Percentiles rank a stretch among this genome's conserved stretches.
Conservation (phyloP, 2,888 invertebrate genomes). For the Diplazon laetatorius region DNA sequence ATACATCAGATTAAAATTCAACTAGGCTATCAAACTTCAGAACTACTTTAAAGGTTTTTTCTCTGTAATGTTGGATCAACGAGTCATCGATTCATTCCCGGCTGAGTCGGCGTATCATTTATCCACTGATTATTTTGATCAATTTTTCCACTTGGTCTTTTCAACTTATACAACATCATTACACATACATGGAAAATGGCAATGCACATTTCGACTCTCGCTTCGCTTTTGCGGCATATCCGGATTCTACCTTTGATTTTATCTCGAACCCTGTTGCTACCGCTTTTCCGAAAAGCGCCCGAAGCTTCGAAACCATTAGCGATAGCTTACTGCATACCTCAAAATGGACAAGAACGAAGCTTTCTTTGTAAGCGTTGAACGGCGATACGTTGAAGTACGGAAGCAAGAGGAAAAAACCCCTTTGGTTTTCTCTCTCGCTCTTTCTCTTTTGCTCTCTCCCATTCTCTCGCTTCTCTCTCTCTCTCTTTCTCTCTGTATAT, state of each 20-base stretch:
- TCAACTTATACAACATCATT: too few relatives aligned
- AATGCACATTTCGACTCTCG: neutral
- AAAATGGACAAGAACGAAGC: conserved; percentile 20
- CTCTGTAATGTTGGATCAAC: too few relatives aligned
- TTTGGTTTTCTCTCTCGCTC: conserved; percentile 13
- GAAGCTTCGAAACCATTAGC: conserved; percentile 5
- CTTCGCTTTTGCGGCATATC: neutral
- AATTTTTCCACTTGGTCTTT: too few relatives aligned
- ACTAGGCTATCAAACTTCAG: too few relatives aligned
- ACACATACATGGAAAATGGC: neutral
- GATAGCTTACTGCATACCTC: conserved; percentile 31
- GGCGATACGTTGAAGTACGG: conserved; percentile 31
- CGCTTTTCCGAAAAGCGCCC: conserved; percentile 1
- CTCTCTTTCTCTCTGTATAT: neutral
- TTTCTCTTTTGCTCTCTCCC: neutral
- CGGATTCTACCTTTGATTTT: neutral
- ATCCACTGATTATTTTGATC: too few relatives aligned
- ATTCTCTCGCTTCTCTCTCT: neutral
- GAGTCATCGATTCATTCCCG: too few relatives aligned
- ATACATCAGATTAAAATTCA: too few relatives aligned
- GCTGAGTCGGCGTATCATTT: too few relatives aligned
- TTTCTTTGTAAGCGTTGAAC: conserved; percentile 37
- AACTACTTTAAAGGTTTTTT: too few relatives aligned
- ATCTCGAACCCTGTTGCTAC: too few relatives aligned
- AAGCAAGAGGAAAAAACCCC: too few relatives aligned